Evolutionary conservation across 2,888 invertebrate genomes (phyloP).

Genomic region (Neelides folsomi): DNA sequence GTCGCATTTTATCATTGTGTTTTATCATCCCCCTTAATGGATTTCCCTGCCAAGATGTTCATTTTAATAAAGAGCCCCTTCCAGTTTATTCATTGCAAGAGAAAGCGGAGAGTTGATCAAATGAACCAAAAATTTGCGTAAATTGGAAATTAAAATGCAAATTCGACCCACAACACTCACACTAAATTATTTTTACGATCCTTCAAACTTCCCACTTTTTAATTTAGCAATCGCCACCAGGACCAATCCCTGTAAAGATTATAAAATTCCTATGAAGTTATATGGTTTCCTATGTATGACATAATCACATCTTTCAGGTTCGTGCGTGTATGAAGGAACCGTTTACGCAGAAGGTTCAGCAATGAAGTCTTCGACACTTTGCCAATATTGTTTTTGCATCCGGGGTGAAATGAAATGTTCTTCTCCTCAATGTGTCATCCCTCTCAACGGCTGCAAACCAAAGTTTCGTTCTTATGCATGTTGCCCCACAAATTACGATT

Average conservation of each 20-base stretch:
- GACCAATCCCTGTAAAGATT: no score
- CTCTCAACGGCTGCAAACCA: constrained; percentile 56
- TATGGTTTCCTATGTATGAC: no score
- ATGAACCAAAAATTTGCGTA: neutral
- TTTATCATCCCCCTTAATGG: no score
- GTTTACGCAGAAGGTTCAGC: constrained; percentile 69
- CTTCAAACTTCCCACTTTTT: neutral
- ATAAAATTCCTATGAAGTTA: no score
- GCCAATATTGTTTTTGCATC: constrained; percentile 77
- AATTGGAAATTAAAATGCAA: neutral
- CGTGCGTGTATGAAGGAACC: constrained; percentile 54
- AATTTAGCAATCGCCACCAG: no score
- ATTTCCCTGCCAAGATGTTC: no score
- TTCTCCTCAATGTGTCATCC: constrained; percentile 62
- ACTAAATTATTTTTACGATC: neutral
- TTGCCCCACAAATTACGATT: constrained; percentile 70
- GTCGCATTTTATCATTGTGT: no score
- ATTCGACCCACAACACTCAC: neutral
- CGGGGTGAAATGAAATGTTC: constrained; percentile 60
- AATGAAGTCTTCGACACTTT: constrained; percentile 61
- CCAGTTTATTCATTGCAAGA: neutral
- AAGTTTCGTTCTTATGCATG: constrained; percentile 52
- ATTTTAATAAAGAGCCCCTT: neutral
- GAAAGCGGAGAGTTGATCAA: neutral
- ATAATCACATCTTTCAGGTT: constrained; percentile 46